phyloP scores from a whole-genome alignment of 1,140 invertebrate genomes.

The Zaprionus ghesquierei region DNA sequence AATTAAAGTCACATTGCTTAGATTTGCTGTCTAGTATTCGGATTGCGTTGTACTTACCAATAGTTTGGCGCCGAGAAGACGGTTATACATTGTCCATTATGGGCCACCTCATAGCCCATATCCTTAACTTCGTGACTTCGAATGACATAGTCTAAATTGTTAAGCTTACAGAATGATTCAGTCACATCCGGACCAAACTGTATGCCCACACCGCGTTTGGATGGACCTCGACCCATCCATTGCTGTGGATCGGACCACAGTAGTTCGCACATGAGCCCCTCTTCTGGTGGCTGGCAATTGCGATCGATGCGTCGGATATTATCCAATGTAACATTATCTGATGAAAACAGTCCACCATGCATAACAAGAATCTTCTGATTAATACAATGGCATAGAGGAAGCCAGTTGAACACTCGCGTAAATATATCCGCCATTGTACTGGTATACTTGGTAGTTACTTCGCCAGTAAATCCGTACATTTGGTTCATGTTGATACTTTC shows the following conservation, averaged over 20 bases:
- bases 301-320: slow-evolving; percentile 94
- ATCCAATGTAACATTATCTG: slow-evolving; percentile 94
- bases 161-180: slow-evolving; percentile 90
- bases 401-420: slow-evolving; percentile 99
- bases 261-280: slow-evolving; percentile 98
- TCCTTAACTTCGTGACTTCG: slow-evolving; percentile 99
- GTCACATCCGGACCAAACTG: slow-evolving; percentile 99
- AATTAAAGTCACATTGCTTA: slow-evolving; percentile 60
- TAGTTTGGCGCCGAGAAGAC: slow-evolving; percentile 99
- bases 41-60: slow-evolving; percentile 87
- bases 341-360: slow-evolving; percentile 97
- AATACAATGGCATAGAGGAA: slow-evolving; percentile 97
- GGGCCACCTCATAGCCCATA: slow-evolving; percentile 96
- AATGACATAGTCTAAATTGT: slow-evolving; percentile 96
- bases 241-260: slow-evolving; percentile 99
- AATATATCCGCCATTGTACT: slow-evolving; percentile 97
- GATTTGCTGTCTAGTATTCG: background rate
- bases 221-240: slow-evolving; percentile 92
- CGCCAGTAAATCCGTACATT: slow-evolving; percentile 99
- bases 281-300: slow-evolving; percentile 98
- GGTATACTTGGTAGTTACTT: slow-evolving; percentile 98
- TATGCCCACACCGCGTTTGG: slow-evolving; percentile 98
- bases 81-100: slow-evolving; percentile 97
- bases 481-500: slow-evolving; percentile 99
- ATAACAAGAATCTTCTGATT: slow-evolving; percentile 96